A percentile compares a stretch with the other conserved stretches of the same genome.
phyloP scores from a whole-genome alignment of 2,888 invertebrate species.

The Pimpla rufipes region DNA sequence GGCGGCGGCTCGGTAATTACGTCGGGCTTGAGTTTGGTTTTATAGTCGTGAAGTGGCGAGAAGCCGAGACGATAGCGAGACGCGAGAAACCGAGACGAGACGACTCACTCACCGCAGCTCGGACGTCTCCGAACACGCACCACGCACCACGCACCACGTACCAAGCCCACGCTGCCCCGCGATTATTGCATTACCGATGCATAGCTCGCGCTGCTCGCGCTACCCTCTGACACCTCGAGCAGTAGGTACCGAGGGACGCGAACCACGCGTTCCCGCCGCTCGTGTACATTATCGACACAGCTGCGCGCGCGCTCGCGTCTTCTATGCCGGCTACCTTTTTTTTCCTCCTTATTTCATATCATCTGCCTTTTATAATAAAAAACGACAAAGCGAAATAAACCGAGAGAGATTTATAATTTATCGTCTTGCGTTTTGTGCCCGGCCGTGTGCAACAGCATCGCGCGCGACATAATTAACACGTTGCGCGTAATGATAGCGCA shows the following conservation, averaged over 20 bases:
- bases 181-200: slow-evolving; percentile 82
- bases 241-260: not conserved
- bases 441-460: slow-evolving; percentile 14
- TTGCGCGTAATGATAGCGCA: slow-evolving; percentile 60
- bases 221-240: slow-evolving; percentile 42
- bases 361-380: slow-evolving; percentile 68
- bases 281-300: no score
- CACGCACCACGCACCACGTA: slow-evolving; percentile 51
- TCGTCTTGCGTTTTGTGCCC: slow-evolving; percentile 70
- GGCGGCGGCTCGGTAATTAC: slow-evolving; percentile 81
- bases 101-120: slow-evolving; percentile 76
- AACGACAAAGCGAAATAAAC: slow-evolving; percentile 38
- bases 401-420: slow-evolving; percentile 68
- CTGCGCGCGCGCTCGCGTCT: no score
- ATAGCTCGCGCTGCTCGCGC: slow-evolving; percentile 72
- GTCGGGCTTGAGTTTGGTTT: slow-evolving; percentile 79
- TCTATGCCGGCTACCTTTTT: no score
- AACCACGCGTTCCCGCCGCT: slow-evolving; percentile 10
- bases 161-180: slow-evolving; percentile 71
- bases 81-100: slow-evolving; percentile 74
- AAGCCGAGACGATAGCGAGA: slow-evolving; percentile 51
- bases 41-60: slow-evolving; percentile 77
- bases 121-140: slow-evolving; percentile 32
- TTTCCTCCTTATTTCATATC: no score
- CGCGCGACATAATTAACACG: slow-evolving; percentile 71